Conservation (phyloP, 2,113 vertebrate species). For the Serilophus lunatus region DNA sequence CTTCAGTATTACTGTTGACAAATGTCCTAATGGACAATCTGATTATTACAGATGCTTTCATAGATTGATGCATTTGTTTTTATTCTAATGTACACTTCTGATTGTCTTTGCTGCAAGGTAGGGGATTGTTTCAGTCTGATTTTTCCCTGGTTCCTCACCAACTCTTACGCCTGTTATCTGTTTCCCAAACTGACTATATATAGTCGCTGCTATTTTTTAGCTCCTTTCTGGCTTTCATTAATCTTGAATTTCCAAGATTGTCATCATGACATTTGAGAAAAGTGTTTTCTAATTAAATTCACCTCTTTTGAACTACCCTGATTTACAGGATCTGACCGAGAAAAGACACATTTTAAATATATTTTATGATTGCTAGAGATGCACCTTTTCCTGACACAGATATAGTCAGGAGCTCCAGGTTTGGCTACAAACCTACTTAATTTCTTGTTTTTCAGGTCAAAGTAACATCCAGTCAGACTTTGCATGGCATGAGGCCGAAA, state of each 20-base stretch:
- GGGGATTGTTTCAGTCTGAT: background rate
- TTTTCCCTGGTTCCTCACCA: background rate
- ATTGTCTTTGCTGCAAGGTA: background rate
- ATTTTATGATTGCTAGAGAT: background rate
- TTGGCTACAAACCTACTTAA: background rate
- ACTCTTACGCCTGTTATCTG: background rate
- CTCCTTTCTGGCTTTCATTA: background rate
- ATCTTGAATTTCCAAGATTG: background rate
- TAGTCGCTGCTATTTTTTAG: background rate
- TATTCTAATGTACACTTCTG: background rate
- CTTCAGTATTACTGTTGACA: background rate
- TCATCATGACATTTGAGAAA: background rate
- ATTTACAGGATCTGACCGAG: background rate
- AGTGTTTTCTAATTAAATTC: background rate
- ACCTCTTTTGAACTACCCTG: background rate
- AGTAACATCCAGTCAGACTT: conserved; percentile 27
- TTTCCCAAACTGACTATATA: background rate
- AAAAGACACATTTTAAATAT: background rate
- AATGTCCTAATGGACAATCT: background rate
- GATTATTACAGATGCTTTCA: background rate
- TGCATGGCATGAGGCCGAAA: conserved; percentile 31
- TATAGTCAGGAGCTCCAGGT: background rate
- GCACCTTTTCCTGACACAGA: background rate
- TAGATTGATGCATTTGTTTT: background rate
- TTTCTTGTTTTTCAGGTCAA: conserved; percentile 61